Base-by-base conservation (phyloP, 2,888 invertebrate species). In the Leptinotarsa haldemani region DNA sequence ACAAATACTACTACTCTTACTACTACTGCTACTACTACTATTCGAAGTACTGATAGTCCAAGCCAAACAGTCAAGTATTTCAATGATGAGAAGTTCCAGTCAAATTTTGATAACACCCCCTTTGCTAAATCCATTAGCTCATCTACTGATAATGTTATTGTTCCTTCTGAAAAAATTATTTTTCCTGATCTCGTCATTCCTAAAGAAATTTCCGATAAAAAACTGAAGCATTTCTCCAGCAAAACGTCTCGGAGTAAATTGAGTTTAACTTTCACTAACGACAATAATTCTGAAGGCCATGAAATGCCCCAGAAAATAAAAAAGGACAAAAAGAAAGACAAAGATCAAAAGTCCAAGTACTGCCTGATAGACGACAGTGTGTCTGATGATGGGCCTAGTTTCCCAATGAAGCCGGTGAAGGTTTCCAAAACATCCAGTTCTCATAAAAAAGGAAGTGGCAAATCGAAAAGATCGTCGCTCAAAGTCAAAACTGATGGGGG, bases 321-420 rank as follows among this genome's bases (percentile, higher is more conserved):
- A 61, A 86, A 85, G 76, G 83, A 85, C 25, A 86, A 86, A 71
- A 89, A 87, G 68, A 85, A 85, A 70, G 79, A 81, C 16, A 80
- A 80, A 70, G 85, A 86, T n/a, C 88, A 87, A 22, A 89, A 88
- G 78, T 87, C 88, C 0, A 90, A 89, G 79, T 90, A 90, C 80
- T 88, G 88, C 66, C 81, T 90, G 56, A 90, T 90, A 50, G 88
- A 89, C 67, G 89, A 89, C 9, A 87, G 87, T 69, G 84, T 85
- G 2, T 85, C 85, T 12, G 89, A 89, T 56, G 85, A 85, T 9
- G 83, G 83, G 67, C 81, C 83, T 0, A 80, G 77, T 58, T 77
- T 61, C 12, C 22, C 63, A 13, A 71, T 67, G 15, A 82, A 83
- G 63, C 71, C 78, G n/a, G 72, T 80, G 9, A 84, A 83, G 75